Conservation (phyloP, 1,140 invertebrate genomes). For the Conus betulinus region DNA sequence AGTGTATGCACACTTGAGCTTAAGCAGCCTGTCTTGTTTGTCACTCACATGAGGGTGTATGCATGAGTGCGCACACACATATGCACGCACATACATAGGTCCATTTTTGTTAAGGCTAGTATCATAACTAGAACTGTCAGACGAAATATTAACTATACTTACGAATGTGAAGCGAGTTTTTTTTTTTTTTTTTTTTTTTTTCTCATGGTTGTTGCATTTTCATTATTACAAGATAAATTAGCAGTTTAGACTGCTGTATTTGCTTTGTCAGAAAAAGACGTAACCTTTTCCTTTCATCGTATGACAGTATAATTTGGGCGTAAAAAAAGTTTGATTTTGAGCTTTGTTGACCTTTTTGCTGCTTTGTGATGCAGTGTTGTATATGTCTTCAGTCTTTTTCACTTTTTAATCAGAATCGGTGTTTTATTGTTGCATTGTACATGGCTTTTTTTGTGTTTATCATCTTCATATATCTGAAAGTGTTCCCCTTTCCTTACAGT, state of each 20-base stretch:
- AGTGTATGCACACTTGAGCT: slow-evolving; percentile 8
- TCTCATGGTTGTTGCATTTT: not conserved
- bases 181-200: not conserved
- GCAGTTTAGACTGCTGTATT: too few species aligned
- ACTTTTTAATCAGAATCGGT: not conserved
- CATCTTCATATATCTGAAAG: slow-evolving; percentile 1
- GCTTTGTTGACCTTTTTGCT: not conserved
- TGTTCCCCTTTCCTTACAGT: slow-evolving; percentile 3
- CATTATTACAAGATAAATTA: not conserved
- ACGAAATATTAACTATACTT: not conserved
- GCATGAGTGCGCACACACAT: not conserved
- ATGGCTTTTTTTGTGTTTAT: not conserved
- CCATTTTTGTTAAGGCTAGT: not conserved
- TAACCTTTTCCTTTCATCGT: not conserved
- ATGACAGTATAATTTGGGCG: not conserved
- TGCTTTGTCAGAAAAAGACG: not conserved
- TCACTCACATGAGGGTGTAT: not conserved
- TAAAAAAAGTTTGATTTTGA: not conserved
- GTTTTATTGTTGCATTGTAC: not conserved
- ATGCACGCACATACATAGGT: not conserved
- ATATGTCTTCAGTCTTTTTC: not conserved
- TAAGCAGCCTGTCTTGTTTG: not conserved
- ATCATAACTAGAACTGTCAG: not conserved
- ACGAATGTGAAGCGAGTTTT: not conserved
- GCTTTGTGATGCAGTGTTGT: slow-evolving; percentile 6